Evolutionary conservation across 2,113 vertebrate species (phyloP).

Genomic region (Oreochromis tanganicae): DNA sequence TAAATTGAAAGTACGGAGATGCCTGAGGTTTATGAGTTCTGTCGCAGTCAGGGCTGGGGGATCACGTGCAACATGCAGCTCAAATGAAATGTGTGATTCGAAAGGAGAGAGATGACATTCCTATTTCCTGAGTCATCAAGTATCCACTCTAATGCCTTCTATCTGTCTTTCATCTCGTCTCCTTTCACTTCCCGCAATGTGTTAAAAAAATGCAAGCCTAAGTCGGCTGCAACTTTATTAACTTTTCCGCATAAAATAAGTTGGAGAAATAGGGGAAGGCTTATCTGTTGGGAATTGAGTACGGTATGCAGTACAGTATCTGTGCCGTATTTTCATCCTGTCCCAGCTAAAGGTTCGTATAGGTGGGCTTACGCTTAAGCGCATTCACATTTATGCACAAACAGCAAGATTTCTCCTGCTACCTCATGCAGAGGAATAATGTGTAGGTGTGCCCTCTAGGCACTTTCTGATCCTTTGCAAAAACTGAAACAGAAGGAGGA

Average conservation of each 20-base stretch:
- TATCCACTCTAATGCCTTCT: slow-evolving; percentile 35
- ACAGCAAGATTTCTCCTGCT: not conserved
- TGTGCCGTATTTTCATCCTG: not conserved
- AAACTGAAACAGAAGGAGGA: not conserved
- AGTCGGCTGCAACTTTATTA: slow-evolving; percentile 4
- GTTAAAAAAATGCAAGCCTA: not conserved
- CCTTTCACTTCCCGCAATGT: not conserved
- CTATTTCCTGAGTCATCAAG: slow-evolving; percentile 53
- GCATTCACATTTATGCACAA: slow-evolving; percentile 1
- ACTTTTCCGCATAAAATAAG: not conserved
- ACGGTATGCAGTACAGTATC: not conserved
- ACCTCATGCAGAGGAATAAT: not conserved
- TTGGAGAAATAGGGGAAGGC: not conserved
- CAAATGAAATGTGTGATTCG: slow-evolving; percentile 43
- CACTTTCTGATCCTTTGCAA: slow-evolving; percentile 16
- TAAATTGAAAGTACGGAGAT: slow-evolving; percentile 21
- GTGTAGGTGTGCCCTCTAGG: slow-evolving; percentile 15
- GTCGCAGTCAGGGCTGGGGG: slow-evolving; percentile 34
- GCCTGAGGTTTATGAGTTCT: slow-evolving; percentile 55
- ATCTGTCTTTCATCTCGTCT: slow-evolving; percentile 17
- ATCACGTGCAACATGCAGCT: slow-evolving; percentile 37
- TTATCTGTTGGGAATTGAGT: not conserved
- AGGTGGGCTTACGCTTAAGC: not conserved
- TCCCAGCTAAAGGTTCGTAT: not conserved
- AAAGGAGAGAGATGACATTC: slow-evolving; percentile 42